Evolutionary conservation across 2,113 vertebrate genomes (phyloP).

Genomic region (Callipepla californica): DNA sequence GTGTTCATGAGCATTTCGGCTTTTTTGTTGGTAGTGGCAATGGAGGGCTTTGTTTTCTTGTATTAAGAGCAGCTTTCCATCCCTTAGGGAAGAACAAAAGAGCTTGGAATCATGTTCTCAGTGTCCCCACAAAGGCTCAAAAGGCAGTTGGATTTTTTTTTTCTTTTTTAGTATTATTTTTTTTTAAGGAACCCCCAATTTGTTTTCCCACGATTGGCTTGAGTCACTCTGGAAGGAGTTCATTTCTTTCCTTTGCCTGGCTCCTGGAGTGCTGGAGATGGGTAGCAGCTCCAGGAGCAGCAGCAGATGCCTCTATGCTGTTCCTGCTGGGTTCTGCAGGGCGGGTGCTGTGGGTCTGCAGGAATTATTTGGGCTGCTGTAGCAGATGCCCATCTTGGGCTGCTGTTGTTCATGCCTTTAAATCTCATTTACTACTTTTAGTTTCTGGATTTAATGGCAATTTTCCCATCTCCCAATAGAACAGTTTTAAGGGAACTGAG

Average conservation of each 20-base stretch:
- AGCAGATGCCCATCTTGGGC: not conserved
- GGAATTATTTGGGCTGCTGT: not conserved
- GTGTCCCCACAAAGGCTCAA: constrained; percentile 50
- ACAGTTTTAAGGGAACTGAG: not conserved
- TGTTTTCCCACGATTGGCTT: constrained; percentile 49
- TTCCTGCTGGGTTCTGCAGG: not conserved
- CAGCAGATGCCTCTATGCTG: not conserved
- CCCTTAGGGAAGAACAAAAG: constrained; percentile 66
- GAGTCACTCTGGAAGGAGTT: constrained; percentile 41
- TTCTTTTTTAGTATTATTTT: not conserved
- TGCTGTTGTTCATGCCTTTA: not conserved
- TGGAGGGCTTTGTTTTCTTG: constrained; percentile 67
- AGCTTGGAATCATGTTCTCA: constrained; percentile 62
- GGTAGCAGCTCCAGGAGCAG: not conserved
- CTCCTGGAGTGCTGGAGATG: not conserved
- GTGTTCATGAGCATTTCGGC: constrained; percentile 43
- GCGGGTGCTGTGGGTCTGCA: not conserved
- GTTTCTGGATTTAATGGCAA: not conserved
- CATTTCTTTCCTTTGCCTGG: constrained; percentile 10
- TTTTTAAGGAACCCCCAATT: constrained; percentile 25
- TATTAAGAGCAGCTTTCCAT: constrained; percentile 69
- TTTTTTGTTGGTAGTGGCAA: constrained; percentile 48
- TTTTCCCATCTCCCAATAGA: not conserved
- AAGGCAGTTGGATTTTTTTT: constrained; percentile 1
- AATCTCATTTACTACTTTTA: not conserved